Conservation (phyloP, 2,888 invertebrate species). For the Melieria omissa region DNA sequence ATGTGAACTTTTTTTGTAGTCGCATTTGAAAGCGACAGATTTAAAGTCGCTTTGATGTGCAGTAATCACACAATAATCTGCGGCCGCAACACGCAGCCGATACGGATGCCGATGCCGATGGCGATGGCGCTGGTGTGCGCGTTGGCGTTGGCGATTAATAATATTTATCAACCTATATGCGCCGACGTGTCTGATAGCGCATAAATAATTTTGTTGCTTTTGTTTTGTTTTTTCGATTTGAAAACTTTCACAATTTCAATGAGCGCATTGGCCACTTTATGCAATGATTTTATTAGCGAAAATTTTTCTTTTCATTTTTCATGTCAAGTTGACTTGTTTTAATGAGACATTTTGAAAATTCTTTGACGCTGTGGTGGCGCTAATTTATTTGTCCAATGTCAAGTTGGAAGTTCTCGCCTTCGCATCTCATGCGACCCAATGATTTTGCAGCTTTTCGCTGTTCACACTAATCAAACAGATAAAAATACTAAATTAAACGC, state of each 20-base stretch:
- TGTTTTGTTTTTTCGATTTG: too few relatives aligned
- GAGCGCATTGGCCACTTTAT: too few relatives aligned
- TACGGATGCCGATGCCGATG: neutral
- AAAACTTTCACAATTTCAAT: too few relatives aligned
- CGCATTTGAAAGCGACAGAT: constrained; percentile 30
- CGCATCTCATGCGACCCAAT: neutral
- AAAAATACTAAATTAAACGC: too few relatives aligned
- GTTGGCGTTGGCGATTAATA: too few relatives aligned
- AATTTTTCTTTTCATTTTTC: too few relatives aligned
- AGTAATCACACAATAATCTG: too few relatives aligned
- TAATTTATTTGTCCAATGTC: constrained; percentile 24
- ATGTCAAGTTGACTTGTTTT: too few relatives aligned
- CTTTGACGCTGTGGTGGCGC: neutral
- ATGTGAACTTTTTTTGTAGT: constrained; percentile 48
- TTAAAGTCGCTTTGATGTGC: constrained; percentile 31
- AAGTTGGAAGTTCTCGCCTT: constrained; percentile 11
- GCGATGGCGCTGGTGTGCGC: neutral
- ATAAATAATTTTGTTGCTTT: constrained; percentile 1
- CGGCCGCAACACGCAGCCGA: neutral
- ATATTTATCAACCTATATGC: neutral
- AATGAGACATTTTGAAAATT: too few relatives aligned
- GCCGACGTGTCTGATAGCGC: neutral
- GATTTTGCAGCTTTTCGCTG: too few relatives aligned
- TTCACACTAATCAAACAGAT: too few relatives aligned
- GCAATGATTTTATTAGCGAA: too few relatives aligned